phyloP scores from a whole-genome alignment of 2,113 vertebrate species.

The Ameiurus melas region DNA sequence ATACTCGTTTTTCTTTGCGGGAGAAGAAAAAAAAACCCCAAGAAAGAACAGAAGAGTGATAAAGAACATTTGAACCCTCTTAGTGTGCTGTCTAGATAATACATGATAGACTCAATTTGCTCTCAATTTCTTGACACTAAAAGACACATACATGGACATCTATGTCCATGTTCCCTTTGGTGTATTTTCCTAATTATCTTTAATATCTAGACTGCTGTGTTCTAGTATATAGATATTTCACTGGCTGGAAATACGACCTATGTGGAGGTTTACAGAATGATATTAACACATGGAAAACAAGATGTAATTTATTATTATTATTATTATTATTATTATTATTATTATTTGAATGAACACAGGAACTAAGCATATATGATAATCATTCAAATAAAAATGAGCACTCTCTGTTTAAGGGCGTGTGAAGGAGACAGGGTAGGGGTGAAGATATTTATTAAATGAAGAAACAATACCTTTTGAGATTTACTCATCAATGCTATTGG shows the following conservation, averaged over 20 bases:
- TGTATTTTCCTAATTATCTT: neutral
- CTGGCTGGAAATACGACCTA: neutral
- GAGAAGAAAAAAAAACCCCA: neutral
- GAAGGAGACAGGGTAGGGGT: neutral
- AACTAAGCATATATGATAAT: neutral
- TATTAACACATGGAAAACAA: neutral
- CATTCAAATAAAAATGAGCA: neutral
- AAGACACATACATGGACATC: neutral
- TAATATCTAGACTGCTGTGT: neutral
- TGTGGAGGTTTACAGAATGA: neutral
- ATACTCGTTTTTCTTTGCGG: too few relatives aligned
- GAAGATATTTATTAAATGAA: too few relatives aligned
- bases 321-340: neutral
- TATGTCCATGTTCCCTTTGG: neutral
- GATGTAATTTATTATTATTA: neutral
- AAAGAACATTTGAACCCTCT: neutral
- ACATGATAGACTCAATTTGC: neutral
- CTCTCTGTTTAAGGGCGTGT: neutral
- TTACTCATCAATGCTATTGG: neutral
- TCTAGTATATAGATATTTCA: neutral
- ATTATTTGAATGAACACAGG: neutral
- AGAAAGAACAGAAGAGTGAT: neutral
- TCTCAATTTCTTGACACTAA: neutral
- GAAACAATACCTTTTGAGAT: neutral
- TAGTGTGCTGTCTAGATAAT: neutral